Evolutionary conservation across 1,140 invertebrate species (phyloP).

Genomic region (Teleopsis dalmanni): DNA sequence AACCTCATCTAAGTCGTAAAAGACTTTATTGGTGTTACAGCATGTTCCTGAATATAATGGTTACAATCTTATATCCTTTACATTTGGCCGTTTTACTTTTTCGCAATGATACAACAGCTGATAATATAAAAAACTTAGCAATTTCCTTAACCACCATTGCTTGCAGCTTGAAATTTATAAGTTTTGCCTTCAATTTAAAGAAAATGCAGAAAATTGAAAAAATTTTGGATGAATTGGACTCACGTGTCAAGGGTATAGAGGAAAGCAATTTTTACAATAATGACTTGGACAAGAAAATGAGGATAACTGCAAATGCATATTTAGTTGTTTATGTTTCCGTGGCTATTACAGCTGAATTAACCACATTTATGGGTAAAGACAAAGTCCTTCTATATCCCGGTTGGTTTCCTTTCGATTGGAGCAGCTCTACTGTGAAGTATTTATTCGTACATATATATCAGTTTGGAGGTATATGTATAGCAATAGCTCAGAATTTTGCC

Average conservation of each 20-base stretch:
- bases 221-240: not conserved
- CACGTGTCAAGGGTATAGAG: not conserved
- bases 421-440: not conserved
- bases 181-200: constrained; percentile 2
- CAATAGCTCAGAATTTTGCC: constrained; percentile 9
- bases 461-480: constrained; percentile 3
- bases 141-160: constrained; percentile 2
- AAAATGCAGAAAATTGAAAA: constrained; percentile 2
- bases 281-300: constrained; percentile 15
- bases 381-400: constrained; percentile 10
- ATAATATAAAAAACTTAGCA: constrained; percentile 6
- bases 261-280: not conserved
- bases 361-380: constrained; percentile 11
- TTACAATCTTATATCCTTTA: constrained; percentile 6
- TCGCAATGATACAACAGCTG: not conserved
- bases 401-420: constrained; percentile 10
- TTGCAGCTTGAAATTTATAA: not conserved
- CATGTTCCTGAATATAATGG: not conserved
- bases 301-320: constrained; percentile 8
- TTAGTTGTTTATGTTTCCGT: constrained; percentile 15
- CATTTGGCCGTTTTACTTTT: constrained; percentile 8
- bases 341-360: not conserved
- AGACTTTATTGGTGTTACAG: no score
- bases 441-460: constrained; percentile 5
- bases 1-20: no score